phyloP scores from a whole-genome alignment of 2,113 vertebrate species.

The Mesoclemmys tuberculata region DNA sequence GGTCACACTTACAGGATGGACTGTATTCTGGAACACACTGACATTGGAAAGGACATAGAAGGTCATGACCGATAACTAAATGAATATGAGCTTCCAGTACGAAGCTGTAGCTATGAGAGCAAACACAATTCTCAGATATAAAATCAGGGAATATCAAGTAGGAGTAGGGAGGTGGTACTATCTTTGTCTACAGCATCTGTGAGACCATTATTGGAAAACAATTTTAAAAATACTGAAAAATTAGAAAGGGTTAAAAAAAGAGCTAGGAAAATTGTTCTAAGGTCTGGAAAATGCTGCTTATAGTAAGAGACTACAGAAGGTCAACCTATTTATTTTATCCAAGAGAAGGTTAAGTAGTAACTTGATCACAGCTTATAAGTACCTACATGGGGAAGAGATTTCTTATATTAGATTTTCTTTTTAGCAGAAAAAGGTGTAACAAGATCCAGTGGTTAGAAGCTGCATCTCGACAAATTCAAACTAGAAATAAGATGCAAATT shows the following conservation, averaged over 20 bases:
- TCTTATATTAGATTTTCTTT: not conserved
- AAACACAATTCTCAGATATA: not conserved
- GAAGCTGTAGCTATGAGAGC: not conserved
- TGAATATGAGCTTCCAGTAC: not conserved
- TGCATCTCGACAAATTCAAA: constrained; percentile 20
- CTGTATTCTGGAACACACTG: not conserved
- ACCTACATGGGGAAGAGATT: not conserved
- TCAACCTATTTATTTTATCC: not conserved
- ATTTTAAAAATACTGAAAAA: not conserved
- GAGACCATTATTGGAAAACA: not conserved
- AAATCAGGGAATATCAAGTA: not conserved
- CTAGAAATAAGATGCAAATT: not conserved
- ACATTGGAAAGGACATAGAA: not conserved
- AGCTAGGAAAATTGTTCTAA: not conserved
- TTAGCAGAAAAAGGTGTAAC: not conserved
- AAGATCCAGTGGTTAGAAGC: not conserved
- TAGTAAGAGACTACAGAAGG: not conserved
- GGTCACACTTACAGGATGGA: not conserved
- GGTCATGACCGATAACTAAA: not conserved
- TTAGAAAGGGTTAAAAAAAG: not conserved
- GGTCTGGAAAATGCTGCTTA: not conserved
- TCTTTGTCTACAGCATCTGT: not conserved
- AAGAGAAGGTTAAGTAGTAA: not conserved
- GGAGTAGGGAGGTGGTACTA: not conserved
- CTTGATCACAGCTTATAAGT: not conserved